Evolutionary conservation across 2,888 invertebrate species (phyloP).

Genomic region (Polia nebulosa): DNA sequence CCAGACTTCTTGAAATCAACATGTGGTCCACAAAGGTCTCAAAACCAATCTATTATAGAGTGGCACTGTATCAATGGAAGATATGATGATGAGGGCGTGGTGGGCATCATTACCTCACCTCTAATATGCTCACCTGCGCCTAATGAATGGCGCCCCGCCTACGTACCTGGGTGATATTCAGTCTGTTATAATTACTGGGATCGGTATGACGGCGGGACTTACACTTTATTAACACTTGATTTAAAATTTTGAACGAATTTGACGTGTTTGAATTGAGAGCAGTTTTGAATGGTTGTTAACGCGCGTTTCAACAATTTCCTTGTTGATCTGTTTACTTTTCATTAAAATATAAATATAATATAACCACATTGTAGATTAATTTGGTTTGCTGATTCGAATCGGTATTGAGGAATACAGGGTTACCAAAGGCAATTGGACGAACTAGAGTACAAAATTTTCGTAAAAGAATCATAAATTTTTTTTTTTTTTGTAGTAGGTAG

Average conservation of each 20-base stretch:
- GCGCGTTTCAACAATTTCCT: not conserved
- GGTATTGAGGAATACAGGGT: not conserved
- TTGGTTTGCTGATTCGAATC: not conserved
- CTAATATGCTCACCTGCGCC: slow-evolving; percentile 84
- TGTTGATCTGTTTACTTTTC: not conserved
- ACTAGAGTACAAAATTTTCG: too few relatives aligned
- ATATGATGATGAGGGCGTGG: slow-evolving; percentile 75
- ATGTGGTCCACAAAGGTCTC: not conserved
- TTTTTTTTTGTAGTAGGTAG: too few relatives aligned
- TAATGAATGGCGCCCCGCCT: slow-evolving; percentile 81
- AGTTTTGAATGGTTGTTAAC: not conserved
- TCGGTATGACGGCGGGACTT: slow-evolving; percentile 13
- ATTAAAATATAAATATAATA: not conserved
- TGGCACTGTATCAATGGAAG: slow-evolving; percentile 9
- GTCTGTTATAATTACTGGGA: slow-evolving; percentile 56
- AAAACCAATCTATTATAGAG: slow-evolving; percentile 22
- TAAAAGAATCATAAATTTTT: too few relatives aligned
- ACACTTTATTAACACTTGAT: slow-evolving; percentile 24
- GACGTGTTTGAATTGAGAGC: not conserved
- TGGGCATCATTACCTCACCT: slow-evolving; percentile 79
- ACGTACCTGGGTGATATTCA: slow-evolving; percentile 60
- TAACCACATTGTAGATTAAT: not conserved
- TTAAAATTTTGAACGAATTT: not conserved
- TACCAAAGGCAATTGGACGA: not conserved
- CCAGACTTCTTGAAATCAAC: too few relatives aligned